Base-by-base conservation (phyloP, 2,888 invertebrate genomes). In the Anaspis maculata region DNA sequence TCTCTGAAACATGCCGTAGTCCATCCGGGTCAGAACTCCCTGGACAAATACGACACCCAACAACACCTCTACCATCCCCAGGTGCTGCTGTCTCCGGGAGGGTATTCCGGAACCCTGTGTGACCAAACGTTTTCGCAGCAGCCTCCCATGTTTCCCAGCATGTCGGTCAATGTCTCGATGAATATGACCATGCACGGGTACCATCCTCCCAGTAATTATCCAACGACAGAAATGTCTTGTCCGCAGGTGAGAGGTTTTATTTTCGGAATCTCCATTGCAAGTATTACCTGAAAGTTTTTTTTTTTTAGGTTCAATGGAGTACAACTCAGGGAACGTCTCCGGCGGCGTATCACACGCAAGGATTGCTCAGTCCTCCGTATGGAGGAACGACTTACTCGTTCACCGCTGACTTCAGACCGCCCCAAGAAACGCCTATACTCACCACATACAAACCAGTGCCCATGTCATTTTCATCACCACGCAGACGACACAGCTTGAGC, bases 131-230 rank as follows among this genome's bases (percentile, higher is more conserved):
- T 57, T 32, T 3, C 45, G 4, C 60, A 57, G 22, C 62, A 61
- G 38, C 23, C 54, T 3, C 64, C 78, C 0, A 72, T 83, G 44
- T 88, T 88, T 61, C 90, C 92, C 7, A 85, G 90, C 54, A 94
- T 95, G 94, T 90, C 89, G 56, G 92, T 95, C 46, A 95, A 95
- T 59, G 91, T 95, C 0, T 88, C 87, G 50, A 95, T 95, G 94
- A 94, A 92, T 64, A 95, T 95, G 94, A 94, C 94, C 35, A 92
- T 94, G 84, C 90, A 90, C 46, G 81, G 80, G 2, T 81, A 80
- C 49, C 74, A 74, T 56, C 66, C 54, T 48, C 68, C 57, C 59
- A 66, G 64, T 58, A 51, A 48, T 29, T 62, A 62, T 42, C 56
- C 61, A 13, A 65, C 62, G 2, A 68, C 74, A 0, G 77, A 77